These are phyloP conservation scores for Rhinophrynus dorsalis DNA, from an alignment of 2,797 vertebrate genomes.

Conservation along the genomic window DNA sequence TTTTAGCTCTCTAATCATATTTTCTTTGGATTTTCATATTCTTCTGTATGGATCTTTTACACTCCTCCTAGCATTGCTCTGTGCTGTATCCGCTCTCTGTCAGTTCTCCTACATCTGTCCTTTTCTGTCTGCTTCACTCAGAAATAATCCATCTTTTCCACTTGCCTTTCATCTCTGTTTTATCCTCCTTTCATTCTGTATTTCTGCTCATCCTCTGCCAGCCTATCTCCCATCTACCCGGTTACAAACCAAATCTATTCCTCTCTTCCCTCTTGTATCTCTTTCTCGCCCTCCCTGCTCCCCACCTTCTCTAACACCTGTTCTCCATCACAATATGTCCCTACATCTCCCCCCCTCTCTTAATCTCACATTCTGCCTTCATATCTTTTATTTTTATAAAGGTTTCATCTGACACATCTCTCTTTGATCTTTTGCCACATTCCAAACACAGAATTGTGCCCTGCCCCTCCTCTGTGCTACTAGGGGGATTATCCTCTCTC, in stretches of 20 bases:
- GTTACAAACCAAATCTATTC: too few relatives aligned
- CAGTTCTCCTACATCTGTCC: background rate
- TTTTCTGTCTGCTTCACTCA: background rate
- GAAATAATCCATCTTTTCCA: background rate
- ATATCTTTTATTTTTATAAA: background rate
- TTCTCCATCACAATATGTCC: background rate
- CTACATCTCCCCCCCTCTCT: too few relatives aligned
- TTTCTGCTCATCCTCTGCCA: too few relatives aligned
- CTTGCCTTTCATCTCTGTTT: background rate
- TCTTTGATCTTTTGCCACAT: slow-evolving; percentile 34
- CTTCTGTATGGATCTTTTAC: too few relatives aligned
- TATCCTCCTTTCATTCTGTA: too few relatives aligned
- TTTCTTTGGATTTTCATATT: too few relatives aligned
- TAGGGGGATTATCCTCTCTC: slow-evolving; percentile 26
- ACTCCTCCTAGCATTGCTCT: too few relatives aligned
- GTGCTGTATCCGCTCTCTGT: background rate
- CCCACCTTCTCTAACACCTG: background rate
- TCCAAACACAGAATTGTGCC: background rate
- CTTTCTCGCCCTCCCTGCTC: background rate
- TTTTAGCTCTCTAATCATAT: too few relatives aligned
- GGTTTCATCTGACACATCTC: background rate
- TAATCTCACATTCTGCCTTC: too few relatives aligned
- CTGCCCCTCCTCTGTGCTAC: background rate
- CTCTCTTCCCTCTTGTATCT: background rate
- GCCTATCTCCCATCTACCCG: background rate